Percentiles rank a stretch among this genome's conserved stretches.
Evolutionary conservation across 2,113 vertebrate species (phyloP).

Genomic region (Scomber japonicus): DNA sequence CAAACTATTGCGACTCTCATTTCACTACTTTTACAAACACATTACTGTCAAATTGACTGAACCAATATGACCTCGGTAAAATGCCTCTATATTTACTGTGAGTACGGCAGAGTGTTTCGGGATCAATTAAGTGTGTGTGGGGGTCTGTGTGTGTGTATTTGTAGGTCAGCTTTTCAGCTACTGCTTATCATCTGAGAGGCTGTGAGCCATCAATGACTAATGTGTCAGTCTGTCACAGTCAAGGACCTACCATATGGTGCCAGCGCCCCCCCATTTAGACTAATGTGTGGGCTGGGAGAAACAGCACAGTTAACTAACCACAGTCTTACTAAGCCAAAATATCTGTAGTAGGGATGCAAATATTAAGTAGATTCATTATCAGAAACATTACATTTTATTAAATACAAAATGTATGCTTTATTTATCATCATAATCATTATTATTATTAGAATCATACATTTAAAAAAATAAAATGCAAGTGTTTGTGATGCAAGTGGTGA

Average conservation of each 20-base stretch:
- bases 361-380: conserved; percentile 15
- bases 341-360: conserved; percentile 21
- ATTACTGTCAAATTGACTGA: conserved; percentile 53
- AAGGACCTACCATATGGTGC: conserved; percentile 79
- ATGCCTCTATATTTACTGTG: conserved; percentile 60
- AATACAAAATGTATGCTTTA: background rate
- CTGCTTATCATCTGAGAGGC: conserved; percentile 78
- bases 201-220: conserved; percentile 82
- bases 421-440: no score
- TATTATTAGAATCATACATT: background rate
- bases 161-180: conserved; percentile 76
- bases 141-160: conserved; percentile 57
- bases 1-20: conserved; percentile 31
- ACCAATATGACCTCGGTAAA: conserved; percentile 50
- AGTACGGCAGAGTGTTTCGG: conserved; percentile 52
- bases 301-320: conserved; percentile 60
- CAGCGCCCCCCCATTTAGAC: conserved; percentile 60
- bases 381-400: background rate
- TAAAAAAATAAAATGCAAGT: no score
- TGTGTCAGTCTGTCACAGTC: conserved; percentile 83
- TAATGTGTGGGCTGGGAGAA: conserved; percentile 70
- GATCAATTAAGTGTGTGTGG: conserved; percentile 66
- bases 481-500: no score
- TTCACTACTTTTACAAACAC: conserved; percentile 60
- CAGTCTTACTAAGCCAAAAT: conserved; percentile 37